A percentile compares a stretch with the other conserved stretches of the same genome.
Evolutionary conservation across 2,888 invertebrate species (phyloP).

Genomic region (Oligia fasciuncula): DNA sequence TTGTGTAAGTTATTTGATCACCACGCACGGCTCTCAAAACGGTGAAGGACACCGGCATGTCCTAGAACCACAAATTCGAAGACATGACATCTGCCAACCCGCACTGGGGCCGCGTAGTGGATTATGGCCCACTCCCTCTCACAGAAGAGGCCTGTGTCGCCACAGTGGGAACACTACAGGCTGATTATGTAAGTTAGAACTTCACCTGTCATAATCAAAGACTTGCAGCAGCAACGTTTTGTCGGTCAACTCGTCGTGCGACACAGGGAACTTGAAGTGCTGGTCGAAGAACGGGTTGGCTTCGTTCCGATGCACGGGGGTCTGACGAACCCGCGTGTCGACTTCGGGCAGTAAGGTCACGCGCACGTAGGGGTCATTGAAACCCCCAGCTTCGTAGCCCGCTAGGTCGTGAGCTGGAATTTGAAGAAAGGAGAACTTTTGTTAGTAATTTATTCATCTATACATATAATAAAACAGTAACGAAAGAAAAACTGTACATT

Average conservation of each 20-base stretch:
- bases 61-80: not conserved
- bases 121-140: not conserved
- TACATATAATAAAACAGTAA: no score
- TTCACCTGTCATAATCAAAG: conserved; percentile 89
- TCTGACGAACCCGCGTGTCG: conserved; percentile 95
- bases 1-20: not conserved
- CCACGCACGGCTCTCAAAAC: not conserved
- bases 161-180: not conserved
- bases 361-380: conserved; percentile 97
- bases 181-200: not conserved
- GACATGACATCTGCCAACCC: not conserved
- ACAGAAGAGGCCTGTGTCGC: not conserved
- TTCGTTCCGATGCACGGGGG: conserved; percentile 95
- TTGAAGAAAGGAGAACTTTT: not conserved
- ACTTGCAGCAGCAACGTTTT: conserved; percentile 94
- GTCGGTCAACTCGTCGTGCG: conserved; percentile 95
- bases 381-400: conserved; percentile 95
- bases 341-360: conserved; percentile 95
- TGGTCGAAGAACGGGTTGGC: conserved; percentile 97
- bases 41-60: not conserved
- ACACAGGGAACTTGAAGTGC: conserved; percentile 97
- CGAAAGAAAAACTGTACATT: no score
- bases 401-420: conserved; percentile 94
- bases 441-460: not conserved
- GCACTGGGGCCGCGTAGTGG: not conserved